Conservation (phyloP, 2,113 vertebrate genomes). For the Trichechus manatus region DNA sequence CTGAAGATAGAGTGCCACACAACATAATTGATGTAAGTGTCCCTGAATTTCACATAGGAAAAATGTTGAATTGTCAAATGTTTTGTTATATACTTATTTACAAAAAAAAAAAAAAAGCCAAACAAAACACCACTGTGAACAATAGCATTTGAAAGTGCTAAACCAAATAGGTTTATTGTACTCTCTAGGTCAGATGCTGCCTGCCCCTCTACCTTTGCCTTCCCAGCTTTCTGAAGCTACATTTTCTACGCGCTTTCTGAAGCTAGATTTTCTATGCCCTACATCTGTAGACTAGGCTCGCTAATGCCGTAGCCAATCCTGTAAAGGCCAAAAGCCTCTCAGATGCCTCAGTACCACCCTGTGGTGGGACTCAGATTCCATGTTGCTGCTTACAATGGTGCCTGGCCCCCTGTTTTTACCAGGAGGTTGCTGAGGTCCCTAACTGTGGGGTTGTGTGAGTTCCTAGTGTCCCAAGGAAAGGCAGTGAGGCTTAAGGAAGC, state of each 20-base stretch:
- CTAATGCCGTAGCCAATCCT: background rate
- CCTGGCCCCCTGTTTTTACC: background rate
- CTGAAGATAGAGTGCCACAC: background rate
- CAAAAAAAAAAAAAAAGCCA: background rate
- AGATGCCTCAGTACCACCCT: background rate
- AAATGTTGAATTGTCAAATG: background rate
- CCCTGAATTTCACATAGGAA: background rate
- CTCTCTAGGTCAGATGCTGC: background rate
- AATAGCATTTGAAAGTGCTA: background rate
- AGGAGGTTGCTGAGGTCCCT: background rate
- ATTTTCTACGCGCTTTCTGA: too few relatives aligned
- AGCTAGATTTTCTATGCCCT: background rate
- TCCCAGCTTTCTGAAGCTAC: too few relatives aligned
- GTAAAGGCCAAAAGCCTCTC: background rate
- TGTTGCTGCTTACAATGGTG: background rate
- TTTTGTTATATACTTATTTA: background rate
- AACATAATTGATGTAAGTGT: background rate
- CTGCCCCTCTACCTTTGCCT: background rate
- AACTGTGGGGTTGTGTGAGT: background rate
- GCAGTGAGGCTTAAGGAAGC: slow-evolving; percentile 20
- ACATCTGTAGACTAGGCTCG: background rate
- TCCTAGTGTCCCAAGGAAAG: slow-evolving; percentile 20
- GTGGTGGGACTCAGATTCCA: background rate
- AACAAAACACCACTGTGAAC: background rate
- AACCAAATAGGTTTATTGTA: background rate